Evolutionary conservation across 1,140 invertebrate species (phyloP), one percentile per base, ranked within the genome.

Genomic region (Drosophila yakuba): DNA sequence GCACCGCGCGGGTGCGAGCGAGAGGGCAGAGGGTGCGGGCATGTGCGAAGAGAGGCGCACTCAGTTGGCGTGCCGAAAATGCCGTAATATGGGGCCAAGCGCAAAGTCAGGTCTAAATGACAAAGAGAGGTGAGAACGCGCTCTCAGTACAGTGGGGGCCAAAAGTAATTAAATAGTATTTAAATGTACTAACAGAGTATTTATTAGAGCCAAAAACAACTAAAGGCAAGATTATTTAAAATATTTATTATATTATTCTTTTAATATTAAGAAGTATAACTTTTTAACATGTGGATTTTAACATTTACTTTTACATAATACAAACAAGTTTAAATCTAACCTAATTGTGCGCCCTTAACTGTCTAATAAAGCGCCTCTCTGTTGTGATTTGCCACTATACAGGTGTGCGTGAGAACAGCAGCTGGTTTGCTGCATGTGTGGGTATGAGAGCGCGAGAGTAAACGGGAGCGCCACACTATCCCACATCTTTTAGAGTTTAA

Each of bases 391-490:
- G 48, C 57, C 1, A 15, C 17, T 58, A 47, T 38, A 36, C 41
- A 64, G 54, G 52, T 56, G 75, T 52, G 74, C n/a, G 58, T 63
- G 63, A 67, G 62, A 60, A 35, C 15, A 64, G 77, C 81, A 75
- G 72, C 43, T 59, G 41, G 50, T 72, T 25, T 7, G 12, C 10
- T 62, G 43, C 28, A 39, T 60, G 55, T 55, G 63, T 76, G 44
- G 23, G 43, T 61, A 7, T 20, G 51, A 41, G 56, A 35, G 25
- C 32, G 32, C 38, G 25, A 47, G 32, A 57, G 17, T n/a, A 15
- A 15, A 28, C 14, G 57, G 35, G 79, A 78, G 74, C 62, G 17
- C 35, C 51, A 41, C 50, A 74, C 59, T 61, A 71, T 35, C 23
- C 51, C 51, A 38, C 57, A 69, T 62, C 54, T 62, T 36, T 72